These are phyloP conservation scores for Lepetodrilus schrolli DNA, from an alignment of 2,888 invertebrate genomes.

Conservation along the genomic window DNA sequence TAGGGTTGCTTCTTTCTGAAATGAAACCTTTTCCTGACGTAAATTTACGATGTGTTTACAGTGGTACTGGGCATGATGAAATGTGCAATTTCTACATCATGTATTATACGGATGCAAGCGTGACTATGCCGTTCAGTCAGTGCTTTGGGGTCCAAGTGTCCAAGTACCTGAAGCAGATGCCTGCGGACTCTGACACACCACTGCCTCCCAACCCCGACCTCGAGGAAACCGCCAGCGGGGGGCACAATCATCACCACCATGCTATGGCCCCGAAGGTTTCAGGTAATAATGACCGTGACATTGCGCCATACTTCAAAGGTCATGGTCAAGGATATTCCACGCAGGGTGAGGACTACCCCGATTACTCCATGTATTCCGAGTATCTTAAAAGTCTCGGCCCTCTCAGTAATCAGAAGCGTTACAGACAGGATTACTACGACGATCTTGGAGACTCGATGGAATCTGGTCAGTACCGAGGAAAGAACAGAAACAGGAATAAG, in stretches of 20 bases:
- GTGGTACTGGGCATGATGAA: slow-evolving; percentile 72
- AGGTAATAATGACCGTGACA: slow-evolving; percentile 20
- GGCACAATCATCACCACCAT: slow-evolving; percentile 43
- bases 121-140: slow-evolving; percentile 39
- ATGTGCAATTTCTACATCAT: slow-evolving; percentile 76
- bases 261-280: neutral
- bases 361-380: slow-evolving; percentile 11
- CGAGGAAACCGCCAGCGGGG: slow-evolving; percentile 64
- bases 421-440: slow-evolving; percentile 26
- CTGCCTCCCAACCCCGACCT: slow-evolving; percentile 77
- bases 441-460: neutral
- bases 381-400: slow-evolving; percentile 12
- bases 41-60: no score
- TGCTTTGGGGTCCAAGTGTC: slow-evolving; percentile 60
- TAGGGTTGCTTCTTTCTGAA: no score
- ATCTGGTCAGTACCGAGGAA: slow-evolving; percentile 1
- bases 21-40: no score
- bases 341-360: slow-evolving; percentile 26
- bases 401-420: slow-evolving; percentile 15
- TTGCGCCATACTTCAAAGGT: neutral
- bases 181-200: slow-evolving; percentile 74
- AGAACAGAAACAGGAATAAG: slow-evolving; percentile 61
- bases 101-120: slow-evolving; percentile 70
- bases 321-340: neutral
- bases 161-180: slow-evolving; percentile 66